A percentile compares a stretch with the other conserved stretches of the same genome.
phyloP scores from a whole-genome alignment of 35 echinoderm and acorn worm species.

The Ptychodera flava region DNA sequence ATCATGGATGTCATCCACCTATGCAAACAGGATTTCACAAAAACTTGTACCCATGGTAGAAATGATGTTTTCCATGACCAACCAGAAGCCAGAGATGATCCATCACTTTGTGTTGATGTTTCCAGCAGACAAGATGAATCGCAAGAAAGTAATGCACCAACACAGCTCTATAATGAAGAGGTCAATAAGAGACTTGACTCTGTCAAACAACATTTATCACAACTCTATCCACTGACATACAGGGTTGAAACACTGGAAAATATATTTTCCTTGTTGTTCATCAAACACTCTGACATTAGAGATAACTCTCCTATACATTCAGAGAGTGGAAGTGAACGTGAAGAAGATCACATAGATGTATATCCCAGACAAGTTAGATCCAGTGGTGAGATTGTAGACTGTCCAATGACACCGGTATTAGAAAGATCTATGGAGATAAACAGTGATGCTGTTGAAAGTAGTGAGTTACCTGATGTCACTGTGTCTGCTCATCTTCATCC shows the following conservation, averaged over 20 bases:
- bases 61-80: neutral
- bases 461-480: neutral
- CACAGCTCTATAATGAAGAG: neutral
- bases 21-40: neutral
- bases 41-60: neutral
- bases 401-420: slow-evolving; percentile 36
- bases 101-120: neutral
- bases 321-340: slow-evolving; percentile 62
- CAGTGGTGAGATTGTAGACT: slow-evolving; percentile 54
- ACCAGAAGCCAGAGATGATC: slow-evolving; percentile 4
- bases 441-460: neutral
- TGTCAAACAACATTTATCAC: slow-evolving; percentile 37
- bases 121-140: neutral
- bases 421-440: neutral
- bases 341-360: slow-evolving; percentile 66
- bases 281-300: slow-evolving; percentile 44
- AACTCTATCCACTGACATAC: slow-evolving; percentile 70
- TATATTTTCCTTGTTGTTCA: slow-evolving; percentile 88
- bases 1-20: slow-evolving; percentile 22
- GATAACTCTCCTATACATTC: neutral
- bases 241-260: slow-evolving; percentile 90
- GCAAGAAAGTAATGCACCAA: neutral
- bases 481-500: neutral
- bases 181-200: slow-evolving; percentile 27
- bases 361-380: slow-evolving; percentile 55